Base-by-base conservation (phyloP, 2,797 vertebrate genomes). In the Chromis chromis region DNA sequence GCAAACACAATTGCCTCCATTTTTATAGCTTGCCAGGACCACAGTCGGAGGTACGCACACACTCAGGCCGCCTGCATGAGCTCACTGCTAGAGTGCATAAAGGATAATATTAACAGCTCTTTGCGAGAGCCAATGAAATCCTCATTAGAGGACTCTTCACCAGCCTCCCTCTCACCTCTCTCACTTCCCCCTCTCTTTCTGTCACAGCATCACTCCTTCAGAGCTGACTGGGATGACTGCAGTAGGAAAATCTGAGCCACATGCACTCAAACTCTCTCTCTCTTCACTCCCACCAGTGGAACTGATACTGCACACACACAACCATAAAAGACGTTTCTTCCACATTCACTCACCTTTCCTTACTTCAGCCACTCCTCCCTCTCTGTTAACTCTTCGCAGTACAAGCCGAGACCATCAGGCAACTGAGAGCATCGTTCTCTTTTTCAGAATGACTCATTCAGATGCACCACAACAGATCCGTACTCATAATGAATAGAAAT, bases 291-390 rank as follows among this genome's bases (percentile, higher is more conserved):
- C 56, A 24, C 65, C 56, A 70, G 70, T 87, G 79, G 74, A 87
- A 84, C 50, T 70, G 79, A 89, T 67, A 65, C 69, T 42, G 68
- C 65, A 75, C 60, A 75, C 60, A 78, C 82, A 86, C 59, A 65
- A 79, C 88, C 85, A 88, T 92, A 88, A 91, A 93, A 46, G 77
- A 78, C 39, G 50, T 82, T 84, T 80, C 71, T 84, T 80, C 71
- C 46, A 62, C 52, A 75, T 69, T 70, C 69, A 40, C 70, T 80
- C 88, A 85, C 82, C 70, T 76, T 82, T 69, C 50, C 72, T 65
- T 62, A 62, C 53, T 27, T 63, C 50, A 40, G 36, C 48, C 40
- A 12, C 27, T 70, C 31, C 21, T 49, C 67, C 25, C 4, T 48
- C 56, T 63, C n/a, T 73, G 0, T 72, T 78, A 69, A 76, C 63